Evolutionary conservation across 2,888 invertebrate genomes (phyloP).

Genomic region (Tribolium freemani): DNA sequence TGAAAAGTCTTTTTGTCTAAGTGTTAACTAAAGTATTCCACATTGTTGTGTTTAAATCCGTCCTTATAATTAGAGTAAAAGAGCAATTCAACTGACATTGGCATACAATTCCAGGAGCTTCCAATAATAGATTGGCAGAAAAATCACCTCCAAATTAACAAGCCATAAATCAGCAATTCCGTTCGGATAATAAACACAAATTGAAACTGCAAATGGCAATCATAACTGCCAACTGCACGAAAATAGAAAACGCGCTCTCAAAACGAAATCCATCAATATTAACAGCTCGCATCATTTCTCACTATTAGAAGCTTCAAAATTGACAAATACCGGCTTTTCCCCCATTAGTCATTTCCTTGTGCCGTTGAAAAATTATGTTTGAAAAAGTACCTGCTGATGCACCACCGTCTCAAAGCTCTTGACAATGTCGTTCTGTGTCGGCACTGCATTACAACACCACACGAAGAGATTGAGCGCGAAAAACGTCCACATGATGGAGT

Average conservation of each 20-base stretch:
- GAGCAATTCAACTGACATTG: background rate
- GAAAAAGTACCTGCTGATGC: constrained; percentile 66
- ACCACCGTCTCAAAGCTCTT: constrained; percentile 67
- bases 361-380: background rate
- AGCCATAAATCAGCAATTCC: background rate
- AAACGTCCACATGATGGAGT: constrained; percentile 23
- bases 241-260: background rate
- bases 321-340: background rate
- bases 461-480: constrained; percentile 38
- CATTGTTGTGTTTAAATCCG: too few relatives aligned
- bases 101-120: background rate
- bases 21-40: too few relatives aligned
- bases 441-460: constrained; percentile 39
- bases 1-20: too few relatives aligned
- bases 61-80: background rate
- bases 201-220: constrained; percentile 5
- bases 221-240: background rate
- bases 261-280: background rate
- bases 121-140: background rate
- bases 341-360: background rate
- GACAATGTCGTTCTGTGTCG: constrained; percentile 48
- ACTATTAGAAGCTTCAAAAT: background rate
- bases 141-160: background rate
- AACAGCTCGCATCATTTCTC: background rate
- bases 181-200: background rate